A percentile compares a stretch with the other conserved stretches of the same genome.
phyloP scores from a whole-genome alignment of 2,113 vertebrate species.

The Ibidorhyncha struthersii region DNA sequence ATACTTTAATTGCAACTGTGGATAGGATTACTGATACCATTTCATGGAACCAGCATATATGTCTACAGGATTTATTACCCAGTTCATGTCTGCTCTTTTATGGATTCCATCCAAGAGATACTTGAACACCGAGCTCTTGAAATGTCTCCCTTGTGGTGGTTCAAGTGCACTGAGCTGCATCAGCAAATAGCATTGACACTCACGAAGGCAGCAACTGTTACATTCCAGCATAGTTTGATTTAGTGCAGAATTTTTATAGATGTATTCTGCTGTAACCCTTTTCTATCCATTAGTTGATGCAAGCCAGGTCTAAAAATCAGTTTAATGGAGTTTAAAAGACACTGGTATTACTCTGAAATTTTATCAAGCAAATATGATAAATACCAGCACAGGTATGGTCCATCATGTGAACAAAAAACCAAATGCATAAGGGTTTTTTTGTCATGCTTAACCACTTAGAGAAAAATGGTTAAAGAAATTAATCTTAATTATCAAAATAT shows the following conservation, averaged over 20 bases:
- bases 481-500: background rate
- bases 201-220: slow-evolving; percentile 67
- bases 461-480: background rate
- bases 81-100: slow-evolving; percentile 64
- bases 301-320: slow-evolving; percentile 17
- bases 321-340: background rate
- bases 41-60: slow-evolving; percentile 44
- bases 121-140: slow-evolving; percentile 59
- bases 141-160: slow-evolving; percentile 70
- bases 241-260: slow-evolving; percentile 60
- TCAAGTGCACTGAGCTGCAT: slow-evolving; percentile 63
- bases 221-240: slow-evolving; percentile 68
- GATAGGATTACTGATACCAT: slow-evolving; percentile 50
- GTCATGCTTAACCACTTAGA: background rate
- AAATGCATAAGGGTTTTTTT: background rate
- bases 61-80: slow-evolving; percentile 69
- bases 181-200: slow-evolving; percentile 70
- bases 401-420: background rate
- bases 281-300: background rate
- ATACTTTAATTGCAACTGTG: slow-evolving; percentile 11
- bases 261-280: slow-evolving; percentile 63
- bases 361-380: background rate
- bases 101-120: slow-evolving; percentile 71
- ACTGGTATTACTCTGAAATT: background rate
- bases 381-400: background rate